Evolutionary conservation across 2,113 vertebrate species (phyloP).

Genomic region (Pangasianodon gigas): DNA sequence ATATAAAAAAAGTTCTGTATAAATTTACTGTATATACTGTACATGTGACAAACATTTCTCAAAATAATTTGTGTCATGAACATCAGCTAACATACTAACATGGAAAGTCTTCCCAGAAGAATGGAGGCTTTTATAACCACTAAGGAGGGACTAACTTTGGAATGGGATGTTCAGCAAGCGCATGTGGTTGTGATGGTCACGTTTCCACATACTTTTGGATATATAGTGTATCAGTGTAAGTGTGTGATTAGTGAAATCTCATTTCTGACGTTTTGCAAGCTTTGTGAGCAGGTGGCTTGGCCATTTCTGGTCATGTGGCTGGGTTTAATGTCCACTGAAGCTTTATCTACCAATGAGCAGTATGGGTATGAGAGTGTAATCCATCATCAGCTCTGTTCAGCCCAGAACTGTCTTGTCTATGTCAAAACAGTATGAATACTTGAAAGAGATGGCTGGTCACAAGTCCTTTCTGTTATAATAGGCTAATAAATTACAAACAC

Average conservation of each 20-base stretch:
- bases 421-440: background rate
- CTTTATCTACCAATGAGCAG: slow-evolving; percentile 25
- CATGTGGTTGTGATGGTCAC: background rate
- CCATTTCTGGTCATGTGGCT: slow-evolving; percentile 56
- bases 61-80: background rate
- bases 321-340: slow-evolving; percentile 60
- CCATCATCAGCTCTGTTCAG: slow-evolving; percentile 69
- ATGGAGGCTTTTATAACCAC: no score
- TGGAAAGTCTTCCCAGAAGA: background rate
- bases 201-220: background rate
- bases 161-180: background rate
- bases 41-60: background rate
- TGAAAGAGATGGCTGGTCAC: background rate
- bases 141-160: background rate
- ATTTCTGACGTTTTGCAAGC: slow-evolving; percentile 66
- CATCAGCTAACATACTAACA: background rate
- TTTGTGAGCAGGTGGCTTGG: slow-evolving; percentile 43
- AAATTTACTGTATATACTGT: background rate
- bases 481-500: background rate
- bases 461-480: background rate
- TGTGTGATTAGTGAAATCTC: slow-evolving; percentile 67
- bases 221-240: background rate
- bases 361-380: slow-evolving; percentile 66
- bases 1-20: background rate
- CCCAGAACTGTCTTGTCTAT: slow-evolving; percentile 30